Conservation (phyloP, 2,113 vertebrate genomes). For the Aphelocoma coerulescens region DNA sequence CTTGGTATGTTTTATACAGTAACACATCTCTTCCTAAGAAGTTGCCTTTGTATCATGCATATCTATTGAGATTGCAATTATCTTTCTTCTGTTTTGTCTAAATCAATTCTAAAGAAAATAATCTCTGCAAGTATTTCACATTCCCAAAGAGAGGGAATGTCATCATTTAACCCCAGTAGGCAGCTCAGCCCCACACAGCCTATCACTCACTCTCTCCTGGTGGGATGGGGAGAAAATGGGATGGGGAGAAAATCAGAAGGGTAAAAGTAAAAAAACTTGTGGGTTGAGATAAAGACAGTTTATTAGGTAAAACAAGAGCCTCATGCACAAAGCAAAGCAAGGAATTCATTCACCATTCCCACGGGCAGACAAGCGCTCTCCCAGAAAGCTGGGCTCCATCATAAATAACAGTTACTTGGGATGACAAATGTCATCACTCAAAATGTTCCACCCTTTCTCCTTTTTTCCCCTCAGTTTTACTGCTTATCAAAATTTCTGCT, state of each 20-base stretch:
- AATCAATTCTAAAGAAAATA: neutral
- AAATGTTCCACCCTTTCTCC: neutral
- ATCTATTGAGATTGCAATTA: neutral
- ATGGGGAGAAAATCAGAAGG: neutral
- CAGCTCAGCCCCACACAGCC: rapidly evolving
- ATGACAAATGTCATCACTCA: neutral
- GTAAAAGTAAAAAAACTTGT: neutral
- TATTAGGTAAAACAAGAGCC: neutral
- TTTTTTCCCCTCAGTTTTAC: neutral
- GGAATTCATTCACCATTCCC: neutral
- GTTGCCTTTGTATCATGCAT: neutral
- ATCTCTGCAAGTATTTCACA: neutral
- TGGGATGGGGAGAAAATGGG: neutral
- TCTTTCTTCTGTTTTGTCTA: neutral
- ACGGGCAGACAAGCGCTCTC: rapidly evolving
- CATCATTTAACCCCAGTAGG: neutral
- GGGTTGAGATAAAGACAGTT: neutral
- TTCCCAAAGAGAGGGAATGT: neutral
- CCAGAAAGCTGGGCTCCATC: too few relatives aligned
- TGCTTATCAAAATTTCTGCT: rapidly evolving
- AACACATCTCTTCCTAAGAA: neutral
- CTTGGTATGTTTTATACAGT: neutral
- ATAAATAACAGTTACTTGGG: neutral
- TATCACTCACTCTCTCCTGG: neutral
- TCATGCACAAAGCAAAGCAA: neutral